Evolutionary conservation across 2,888 invertebrate species (phyloP), one percentile per base, ranked within the genome.

Genomic region (Hemicrepidius hirtus): DNA sequence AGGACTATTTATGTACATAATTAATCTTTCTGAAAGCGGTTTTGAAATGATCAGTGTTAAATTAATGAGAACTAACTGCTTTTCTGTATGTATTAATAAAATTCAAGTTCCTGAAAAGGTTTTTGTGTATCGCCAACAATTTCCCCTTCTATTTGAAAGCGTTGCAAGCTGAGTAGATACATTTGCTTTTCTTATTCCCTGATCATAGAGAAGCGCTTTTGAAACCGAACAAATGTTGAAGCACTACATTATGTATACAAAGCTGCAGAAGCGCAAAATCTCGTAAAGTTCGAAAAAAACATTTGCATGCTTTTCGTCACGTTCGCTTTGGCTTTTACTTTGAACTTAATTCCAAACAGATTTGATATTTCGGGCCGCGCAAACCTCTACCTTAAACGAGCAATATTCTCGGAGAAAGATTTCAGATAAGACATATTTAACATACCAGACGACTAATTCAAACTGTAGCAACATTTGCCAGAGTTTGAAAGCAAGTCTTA

Each of bases 281-380:
- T 65, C 40, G 49, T 40, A 32, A 65, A 65, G 64, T 65, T 65
- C 50, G 35, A n/a, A 40, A 53, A 65, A 65, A 65, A 65, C 16
- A 65, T 65, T 65, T 65, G 50, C 64, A 65, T 65, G 64, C 50
- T 40, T 53, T 49, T 65, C 53, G 50, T 65, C 35, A 64, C 50
- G n/a, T n/a, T n/a, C 24, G 20, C 59, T 32, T 20, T 37, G 21
- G 20, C 60, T 60, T 60, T 41, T 24, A 21, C 41, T 21, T 13
- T 10, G 41, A 41, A 21, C 24, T 49, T 46, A 49, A 60, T 60
- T 35, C 41, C 10, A 24, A 59, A 41, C 40, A 21, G 24, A 60
- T 60, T 41, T 41, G 40, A 46, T 32, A 5, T 62, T 62, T 62
- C 12, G 28, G n/a, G 28, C 6, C 13, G 53, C 28, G 28, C 28